phyloP scores from a whole-genome alignment of 2,113 vertebrate species.

The Diadophis punctatus region DNA sequence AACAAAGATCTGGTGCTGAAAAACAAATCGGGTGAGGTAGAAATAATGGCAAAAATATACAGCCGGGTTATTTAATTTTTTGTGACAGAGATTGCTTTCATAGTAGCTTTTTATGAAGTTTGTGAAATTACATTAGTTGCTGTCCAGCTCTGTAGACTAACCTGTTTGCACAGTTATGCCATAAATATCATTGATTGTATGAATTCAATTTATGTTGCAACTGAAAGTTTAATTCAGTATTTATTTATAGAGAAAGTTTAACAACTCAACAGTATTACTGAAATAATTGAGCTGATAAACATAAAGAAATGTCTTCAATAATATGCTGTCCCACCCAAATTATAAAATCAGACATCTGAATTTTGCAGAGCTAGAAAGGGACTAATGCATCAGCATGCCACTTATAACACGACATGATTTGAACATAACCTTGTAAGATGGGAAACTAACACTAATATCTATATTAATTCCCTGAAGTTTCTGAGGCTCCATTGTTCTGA shows the following conservation, averaged over 20 bases:
- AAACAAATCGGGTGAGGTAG: not conserved
- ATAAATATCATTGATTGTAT: constrained; percentile 25
- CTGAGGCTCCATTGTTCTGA: not conserved
- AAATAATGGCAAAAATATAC: constrained; percentile 37
- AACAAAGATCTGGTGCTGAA: not conserved
- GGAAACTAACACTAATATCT: not conserved
- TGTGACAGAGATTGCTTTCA: constrained; percentile 18
- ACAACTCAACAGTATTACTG: constrained; percentile 38
- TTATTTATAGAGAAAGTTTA: constrained; percentile 29
- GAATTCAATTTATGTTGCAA: constrained; percentile 28
- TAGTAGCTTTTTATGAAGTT: not conserved
- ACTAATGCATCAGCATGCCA: constrained; percentile 41
- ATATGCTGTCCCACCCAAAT: constrained; percentile 39
- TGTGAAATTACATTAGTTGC: constrained; percentile 24
- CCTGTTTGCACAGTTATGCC: not conserved
- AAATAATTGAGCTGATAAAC: constrained; percentile 51
- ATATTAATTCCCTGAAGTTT: not conserved
- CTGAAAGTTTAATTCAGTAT: constrained; percentile 32
- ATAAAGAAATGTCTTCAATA: constrained; percentile 35
- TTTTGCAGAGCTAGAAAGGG: constrained; percentile 41
- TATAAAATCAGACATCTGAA: constrained; percentile 52
- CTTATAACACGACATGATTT: constrained; percentile 32
- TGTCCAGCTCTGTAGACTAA: constrained; percentile 36
- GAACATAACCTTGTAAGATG: constrained; percentile 7
- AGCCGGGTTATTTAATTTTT: constrained; percentile 36